Percentiles rank a stretch among this genome's conserved stretches.
Evolutionary conservation across 2,888 invertebrate species (phyloP).

Genomic region (Lysandra coridon): DNA sequence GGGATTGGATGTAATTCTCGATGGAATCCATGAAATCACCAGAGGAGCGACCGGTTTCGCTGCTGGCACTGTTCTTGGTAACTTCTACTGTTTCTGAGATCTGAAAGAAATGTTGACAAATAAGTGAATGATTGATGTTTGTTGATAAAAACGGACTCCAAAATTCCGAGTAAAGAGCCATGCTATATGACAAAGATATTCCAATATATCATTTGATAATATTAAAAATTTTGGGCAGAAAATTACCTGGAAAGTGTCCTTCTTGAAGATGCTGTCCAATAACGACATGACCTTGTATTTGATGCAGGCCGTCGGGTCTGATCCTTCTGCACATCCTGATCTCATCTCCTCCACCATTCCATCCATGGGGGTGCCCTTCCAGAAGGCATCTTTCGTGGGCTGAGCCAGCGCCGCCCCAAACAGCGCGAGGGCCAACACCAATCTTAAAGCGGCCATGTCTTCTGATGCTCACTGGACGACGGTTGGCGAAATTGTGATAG

Average conservation of each 20-base stretch:
- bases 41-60: conserved; percentile 81
- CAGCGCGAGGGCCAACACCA: conserved; percentile 75
- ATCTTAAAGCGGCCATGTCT: conserved; percentile 73
- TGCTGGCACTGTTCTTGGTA: conserved; percentile 84
- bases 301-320: conserved; percentile 89
- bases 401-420: conserved; percentile 82
- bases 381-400: conserved; percentile 83
- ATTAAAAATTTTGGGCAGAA: neutral
- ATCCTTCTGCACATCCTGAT: conserved; percentile 86
- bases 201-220: no score
- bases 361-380: conserved; percentile 87
- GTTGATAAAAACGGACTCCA: no score
- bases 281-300: conserved; percentile 91
- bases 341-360: conserved; percentile 88
- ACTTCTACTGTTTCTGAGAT: conserved; percentile 88
- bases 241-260: conserved; percentile 87
- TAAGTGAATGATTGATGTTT: neutral
- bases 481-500: conserved; percentile 72
- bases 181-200: no score
- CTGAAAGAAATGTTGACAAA: conserved; percentile 59
- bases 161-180: no score
- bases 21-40: conserved; percentile 84
- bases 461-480: conserved; percentile 68
- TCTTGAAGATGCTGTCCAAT: conserved; percentile 88
- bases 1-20: conserved; percentile 86